These are phyloP conservation scores for Magallana nippona DNA, from an alignment of 2,888 invertebrate genomes.

Conservation along the genomic window DNA sequence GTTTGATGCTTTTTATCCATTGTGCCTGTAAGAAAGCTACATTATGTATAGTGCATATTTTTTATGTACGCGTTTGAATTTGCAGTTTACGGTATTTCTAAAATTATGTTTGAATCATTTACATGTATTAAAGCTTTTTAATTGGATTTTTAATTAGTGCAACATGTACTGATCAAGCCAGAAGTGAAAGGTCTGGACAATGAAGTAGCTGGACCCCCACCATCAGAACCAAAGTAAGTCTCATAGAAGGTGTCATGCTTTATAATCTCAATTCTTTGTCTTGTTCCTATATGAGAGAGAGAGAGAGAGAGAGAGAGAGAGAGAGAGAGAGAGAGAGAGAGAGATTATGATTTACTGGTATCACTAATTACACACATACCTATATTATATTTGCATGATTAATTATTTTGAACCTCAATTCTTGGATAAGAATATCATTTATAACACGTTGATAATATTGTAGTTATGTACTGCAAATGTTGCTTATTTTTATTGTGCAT, in stretches of 20 bases:
- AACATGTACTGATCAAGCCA: slow-evolving; percentile 78
- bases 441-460: too few species aligned
- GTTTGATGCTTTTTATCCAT: neutral
- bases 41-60: too few species aligned
- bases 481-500: too few species aligned
- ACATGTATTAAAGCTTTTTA: too few species aligned
- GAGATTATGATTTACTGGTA: neutral
- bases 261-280: neutral
- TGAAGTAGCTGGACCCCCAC: slow-evolving; percentile 76
- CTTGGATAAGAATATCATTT: too few species aligned
- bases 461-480: too few species aligned
- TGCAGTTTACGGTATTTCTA: too few species aligned
- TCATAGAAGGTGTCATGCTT: neutral
- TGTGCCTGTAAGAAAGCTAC: too few species aligned
- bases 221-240: slow-evolving; percentile 75
- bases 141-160: slow-evolving; percentile 70
- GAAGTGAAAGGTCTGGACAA: slow-evolving; percentile 77
- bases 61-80: too few species aligned
- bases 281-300: neutral
- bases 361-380: neutral
- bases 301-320: neutral
- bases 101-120: too few species aligned
- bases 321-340: neutral
- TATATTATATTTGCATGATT: neutral
- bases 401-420: neutral